A percentile compares a stretch with the other conserved stretches of the same genome.
These are phyloP conservation scores for Tetraodon nigroviridis DNA, from an alignment of 2,113 vertebrate species.

Conservation along the genomic window DNA sequence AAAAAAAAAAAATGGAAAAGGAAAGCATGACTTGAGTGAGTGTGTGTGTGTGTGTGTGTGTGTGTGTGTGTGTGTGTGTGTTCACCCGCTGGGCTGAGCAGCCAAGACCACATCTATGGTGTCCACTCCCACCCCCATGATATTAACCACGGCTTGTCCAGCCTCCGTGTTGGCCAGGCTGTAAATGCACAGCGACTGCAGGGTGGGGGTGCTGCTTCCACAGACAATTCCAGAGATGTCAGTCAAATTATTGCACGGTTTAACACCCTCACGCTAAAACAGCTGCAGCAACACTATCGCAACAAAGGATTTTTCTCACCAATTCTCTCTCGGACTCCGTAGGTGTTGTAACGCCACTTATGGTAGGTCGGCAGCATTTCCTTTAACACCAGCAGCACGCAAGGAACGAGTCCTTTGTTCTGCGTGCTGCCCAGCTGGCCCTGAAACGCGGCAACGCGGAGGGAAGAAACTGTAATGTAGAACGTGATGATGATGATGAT, in stretches of 20 bases:
- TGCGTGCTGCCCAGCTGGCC: slow-evolving; percentile 95
- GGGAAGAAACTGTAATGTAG: neutral
- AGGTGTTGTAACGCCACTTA: slow-evolving; percentile 93
- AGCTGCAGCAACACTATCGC: too few species aligned
- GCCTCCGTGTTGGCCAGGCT: slow-evolving; percentile 95
- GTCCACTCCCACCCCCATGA: slow-evolving; percentile 96
- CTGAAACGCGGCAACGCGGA: slow-evolving; percentile 56
- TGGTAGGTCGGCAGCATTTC: slow-evolving; percentile 98
- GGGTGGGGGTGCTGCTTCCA: slow-evolving; percentile 76
- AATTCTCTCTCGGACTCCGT: slow-evolving; percentile 89
- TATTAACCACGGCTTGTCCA: slow-evolving; percentile 92
- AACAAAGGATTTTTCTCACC: slow-evolving; percentile 75
- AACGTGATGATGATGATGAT: neutral
- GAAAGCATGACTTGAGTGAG: neutral
- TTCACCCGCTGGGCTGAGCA: slow-evolving; percentile 87
- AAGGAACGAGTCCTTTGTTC: slow-evolving; percentile 90
- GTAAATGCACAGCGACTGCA: slow-evolving; percentile 93
- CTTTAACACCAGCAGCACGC: slow-evolving; percentile 92
- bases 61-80: neutral
- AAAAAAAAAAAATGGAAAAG: neutral
- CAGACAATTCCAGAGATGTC: too few species aligned
- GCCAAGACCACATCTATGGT: slow-evolving; percentile 92
- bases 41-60: too few species aligned
- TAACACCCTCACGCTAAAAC: too few species aligned
- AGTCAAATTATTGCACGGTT: too few species aligned